Conservation (phyloP, 2,797 vertebrate genomes). For the Liparis tanakae region DNA sequence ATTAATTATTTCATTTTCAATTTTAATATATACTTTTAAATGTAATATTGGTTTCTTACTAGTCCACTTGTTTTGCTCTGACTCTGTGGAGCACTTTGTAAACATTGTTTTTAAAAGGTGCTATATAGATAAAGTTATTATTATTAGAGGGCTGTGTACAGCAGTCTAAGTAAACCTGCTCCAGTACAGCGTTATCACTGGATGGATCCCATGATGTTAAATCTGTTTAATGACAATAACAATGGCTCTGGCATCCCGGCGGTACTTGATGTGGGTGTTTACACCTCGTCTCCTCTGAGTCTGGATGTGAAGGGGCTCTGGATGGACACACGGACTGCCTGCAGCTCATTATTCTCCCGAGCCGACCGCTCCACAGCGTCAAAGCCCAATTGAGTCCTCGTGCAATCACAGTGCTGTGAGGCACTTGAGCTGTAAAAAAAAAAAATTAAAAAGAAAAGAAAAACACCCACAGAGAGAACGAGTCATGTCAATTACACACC, state of each 20-base stretch:
- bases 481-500: constrained; percentile 12
- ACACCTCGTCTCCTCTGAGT: not conserved
- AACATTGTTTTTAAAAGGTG: no score
- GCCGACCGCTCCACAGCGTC: not conserved
- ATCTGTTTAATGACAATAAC: not conserved
- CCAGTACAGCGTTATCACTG: not conserved
- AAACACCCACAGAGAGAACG: not conserved
- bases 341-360: constrained; percentile 3
- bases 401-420: constrained; percentile 7
- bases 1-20: no score
- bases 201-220: not conserved
- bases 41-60: no score
- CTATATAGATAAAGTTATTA: no score
- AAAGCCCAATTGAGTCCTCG: not conserved
- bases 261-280: not conserved
- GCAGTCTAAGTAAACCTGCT: not conserved
- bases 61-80: no score
- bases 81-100: no score
- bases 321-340: rapidly evolving
- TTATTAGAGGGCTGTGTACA: not conserved
- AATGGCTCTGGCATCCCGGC: not conserved
- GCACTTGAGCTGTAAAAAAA: not conserved
- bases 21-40: no score
- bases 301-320: constrained; percentile 1
- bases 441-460: not conserved